Conservation (phyloP, 2,888 invertebrate species). For the Aromia moschata region DNA sequence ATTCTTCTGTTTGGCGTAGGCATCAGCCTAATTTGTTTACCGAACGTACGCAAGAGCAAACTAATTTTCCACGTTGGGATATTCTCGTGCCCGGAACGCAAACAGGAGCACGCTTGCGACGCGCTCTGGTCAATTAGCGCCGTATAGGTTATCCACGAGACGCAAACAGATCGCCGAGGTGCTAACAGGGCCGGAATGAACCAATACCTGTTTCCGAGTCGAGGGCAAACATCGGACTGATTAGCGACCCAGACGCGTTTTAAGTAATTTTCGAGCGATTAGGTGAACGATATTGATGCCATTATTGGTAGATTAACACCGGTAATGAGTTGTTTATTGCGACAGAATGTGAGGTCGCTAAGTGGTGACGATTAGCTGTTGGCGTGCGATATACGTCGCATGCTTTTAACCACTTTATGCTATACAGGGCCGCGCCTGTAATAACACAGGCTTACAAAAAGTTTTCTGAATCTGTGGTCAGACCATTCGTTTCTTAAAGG, state of each 20-base stretch:
- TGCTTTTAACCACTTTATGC: too few species aligned
- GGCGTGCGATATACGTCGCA: not conserved
- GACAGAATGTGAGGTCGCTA: slow-evolving; percentile 3
- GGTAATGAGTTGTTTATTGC: slow-evolving; percentile 18
- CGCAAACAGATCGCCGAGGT: slow-evolving; percentile 28
- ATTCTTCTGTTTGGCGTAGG: slow-evolving; percentile 18
- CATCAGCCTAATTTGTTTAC: slow-evolving; percentile 22
- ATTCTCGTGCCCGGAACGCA: slow-evolving; percentile 16
- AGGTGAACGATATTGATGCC: slow-evolving; percentile 15
- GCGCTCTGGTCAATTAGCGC: slow-evolving; percentile 27
- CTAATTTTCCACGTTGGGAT: slow-evolving; percentile 17
- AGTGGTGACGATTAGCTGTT: not conserved
- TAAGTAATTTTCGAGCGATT: slow-evolving; percentile 22
- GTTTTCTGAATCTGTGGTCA: too few species aligned
- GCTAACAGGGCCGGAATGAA: slow-evolving; percentile 29
- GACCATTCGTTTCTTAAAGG: too few species aligned
- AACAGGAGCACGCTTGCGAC: slow-evolving; percentile 29
- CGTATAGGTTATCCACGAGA: slow-evolving; percentile 25
- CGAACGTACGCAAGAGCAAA: slow-evolving; percentile 8
- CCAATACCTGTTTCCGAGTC: slow-evolving; percentile 30
- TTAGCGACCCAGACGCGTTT: slow-evolving; percentile 20
- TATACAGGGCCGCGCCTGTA: too few species aligned
- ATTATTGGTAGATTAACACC: slow-evolving; percentile 19
- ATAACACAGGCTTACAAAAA: too few species aligned
- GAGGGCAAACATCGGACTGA: slow-evolving; percentile 23